These are phyloP conservation scores for Craterocephalus amniculus DNA, from an alignment of 2,797 vertebrate genomes.

Conservation along the genomic window DNA sequence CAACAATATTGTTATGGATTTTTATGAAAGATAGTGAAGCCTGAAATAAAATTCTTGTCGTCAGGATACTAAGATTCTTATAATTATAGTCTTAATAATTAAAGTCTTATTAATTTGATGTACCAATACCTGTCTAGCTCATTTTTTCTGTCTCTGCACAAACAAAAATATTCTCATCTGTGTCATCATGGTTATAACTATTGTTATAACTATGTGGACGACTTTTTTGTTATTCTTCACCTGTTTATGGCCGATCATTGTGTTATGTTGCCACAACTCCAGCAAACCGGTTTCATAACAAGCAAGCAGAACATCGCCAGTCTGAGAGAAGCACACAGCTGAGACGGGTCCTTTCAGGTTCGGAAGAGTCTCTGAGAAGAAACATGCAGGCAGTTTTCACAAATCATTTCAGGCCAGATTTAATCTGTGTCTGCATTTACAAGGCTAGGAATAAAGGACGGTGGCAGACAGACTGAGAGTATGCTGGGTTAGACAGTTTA, in stretches of 20 bases:
- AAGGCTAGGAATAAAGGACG: neutral
- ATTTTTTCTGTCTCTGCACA: neutral
- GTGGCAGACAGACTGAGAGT: neutral
- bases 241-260: conserved; percentile 64
- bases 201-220: neutral
- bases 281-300: conserved; percentile 83
- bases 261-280: conserved; percentile 78
- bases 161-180: neutral
- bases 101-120: neutral
- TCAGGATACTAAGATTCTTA: too few species aligned
- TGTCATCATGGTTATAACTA: neutral
- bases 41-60: too few species aligned
- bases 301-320: conserved; percentile 68
- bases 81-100: too few species aligned
- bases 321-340: conserved; percentile 78
- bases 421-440: neutral
- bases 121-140: neutral
- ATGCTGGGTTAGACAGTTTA: too few species aligned
- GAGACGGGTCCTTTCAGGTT: conserved; percentile 56
- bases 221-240: conserved; percentile 34
- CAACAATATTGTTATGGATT: neutral
- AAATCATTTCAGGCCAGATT: neutral
- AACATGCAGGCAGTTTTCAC: neutral
- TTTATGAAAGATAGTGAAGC: neutral
- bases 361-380: conserved; percentile 41